A percentile compares a stretch with the other conserved stretches of the same genome.
Conservation (phyloP, 2,797 vertebrate species). For the Danionella dracula region DNA sequence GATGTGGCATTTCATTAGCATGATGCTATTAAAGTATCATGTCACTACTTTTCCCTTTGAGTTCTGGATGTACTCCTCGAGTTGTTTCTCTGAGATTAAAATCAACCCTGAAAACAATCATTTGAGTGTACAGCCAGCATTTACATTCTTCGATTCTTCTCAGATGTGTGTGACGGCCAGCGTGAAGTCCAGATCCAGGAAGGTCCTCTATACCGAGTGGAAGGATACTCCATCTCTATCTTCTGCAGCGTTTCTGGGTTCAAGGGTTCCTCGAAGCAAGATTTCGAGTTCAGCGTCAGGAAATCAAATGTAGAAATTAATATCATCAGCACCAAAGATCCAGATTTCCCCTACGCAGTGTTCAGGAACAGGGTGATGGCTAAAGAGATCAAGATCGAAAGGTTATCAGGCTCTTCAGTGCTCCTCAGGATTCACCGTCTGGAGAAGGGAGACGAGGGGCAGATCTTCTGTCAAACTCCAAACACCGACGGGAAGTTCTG, state of each 20-base stretch:
- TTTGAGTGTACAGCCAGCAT: too few relatives aligned
- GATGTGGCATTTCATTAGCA: too few relatives aligned
- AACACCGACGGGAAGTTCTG: neutral
- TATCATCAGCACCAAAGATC: slow-evolving; percentile 50
- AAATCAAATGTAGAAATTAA: rapidly evolving
- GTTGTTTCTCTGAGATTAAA: too few relatives aligned
- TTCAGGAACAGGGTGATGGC: rapidly evolving
- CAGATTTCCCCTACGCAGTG: neutral
- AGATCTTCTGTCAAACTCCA: slow-evolving; percentile 57
- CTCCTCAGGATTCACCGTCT: slow-evolving; percentile 57
- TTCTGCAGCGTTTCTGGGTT: slow-evolving; percentile 66
- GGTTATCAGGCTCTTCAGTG: slow-evolving; percentile 50
- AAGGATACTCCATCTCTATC: slow-evolving; percentile 55
- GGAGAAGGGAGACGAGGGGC: slow-evolving; percentile 55
- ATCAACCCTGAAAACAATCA: too few relatives aligned
- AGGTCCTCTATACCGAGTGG: slow-evolving; percentile 68
- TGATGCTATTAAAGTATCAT: too few relatives aligned
- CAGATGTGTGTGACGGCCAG: slow-evolving; percentile 58
- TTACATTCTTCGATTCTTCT: too few relatives aligned
- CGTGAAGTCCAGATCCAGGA: slow-evolving; percentile 51
- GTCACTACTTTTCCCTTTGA: too few relatives aligned
- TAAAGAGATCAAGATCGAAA: slow-evolving; percentile 50
- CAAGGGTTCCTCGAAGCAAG: rapidly evolving
- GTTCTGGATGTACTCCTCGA: too few relatives aligned
- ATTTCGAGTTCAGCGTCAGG: slow-evolving; percentile 54